Percentiles rank a stretch among this genome's conserved stretches.
Conservation (phyloP, 1,140 invertebrate genomes). For the Caenorhabditis tropicalis region DNA sequence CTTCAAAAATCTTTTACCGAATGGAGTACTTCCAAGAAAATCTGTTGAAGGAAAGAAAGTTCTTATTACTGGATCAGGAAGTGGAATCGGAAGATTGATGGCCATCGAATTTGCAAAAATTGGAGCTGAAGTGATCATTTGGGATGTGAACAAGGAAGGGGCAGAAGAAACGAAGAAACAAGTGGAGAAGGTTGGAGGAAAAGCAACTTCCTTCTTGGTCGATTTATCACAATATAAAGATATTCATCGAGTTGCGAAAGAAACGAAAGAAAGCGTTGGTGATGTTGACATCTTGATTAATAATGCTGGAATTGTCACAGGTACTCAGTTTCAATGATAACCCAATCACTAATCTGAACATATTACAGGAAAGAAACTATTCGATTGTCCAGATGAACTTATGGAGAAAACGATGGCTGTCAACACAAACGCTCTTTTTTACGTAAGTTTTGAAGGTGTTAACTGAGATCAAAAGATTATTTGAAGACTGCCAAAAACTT, state of each 20-base stretch:
- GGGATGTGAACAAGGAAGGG: constrained; percentile 59
- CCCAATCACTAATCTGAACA: neutral
- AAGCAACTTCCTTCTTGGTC: constrained; percentile 74
- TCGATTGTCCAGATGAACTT: constrained; percentile 82
- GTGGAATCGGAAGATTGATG: constrained; percentile 84
- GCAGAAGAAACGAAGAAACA: constrained; percentile 51
- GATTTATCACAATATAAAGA: constrained; percentile 78
- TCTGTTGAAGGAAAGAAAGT: constrained; percentile 72
- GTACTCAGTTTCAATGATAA: constrained; percentile 69
- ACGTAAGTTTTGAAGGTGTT: constrained; percentile 73
- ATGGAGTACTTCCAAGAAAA: constrained; percentile 56
- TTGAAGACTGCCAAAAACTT: constrained; percentile 77
- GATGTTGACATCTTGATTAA: constrained; percentile 88
- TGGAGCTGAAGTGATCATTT: constrained; percentile 55
- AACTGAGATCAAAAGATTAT: neutral
- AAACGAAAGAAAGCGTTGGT: constrained; percentile 82
- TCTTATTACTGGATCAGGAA: constrained; percentile 86
- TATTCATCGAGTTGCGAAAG: constrained; percentile 48
- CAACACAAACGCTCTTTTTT: constrained; percentile 78
- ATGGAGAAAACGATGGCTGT: constrained; percentile 78
- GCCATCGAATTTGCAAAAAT: constrained; percentile 77
- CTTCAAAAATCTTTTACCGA: constrained; percentile 52
- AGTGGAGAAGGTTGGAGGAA: constrained; percentile 37
- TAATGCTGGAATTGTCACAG: constrained; percentile 91
- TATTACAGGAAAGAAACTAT: constrained; percentile 80